phyloP scores from a whole-genome alignment of 2,888 invertebrate species.

The Polyploca ridens region DNA sequence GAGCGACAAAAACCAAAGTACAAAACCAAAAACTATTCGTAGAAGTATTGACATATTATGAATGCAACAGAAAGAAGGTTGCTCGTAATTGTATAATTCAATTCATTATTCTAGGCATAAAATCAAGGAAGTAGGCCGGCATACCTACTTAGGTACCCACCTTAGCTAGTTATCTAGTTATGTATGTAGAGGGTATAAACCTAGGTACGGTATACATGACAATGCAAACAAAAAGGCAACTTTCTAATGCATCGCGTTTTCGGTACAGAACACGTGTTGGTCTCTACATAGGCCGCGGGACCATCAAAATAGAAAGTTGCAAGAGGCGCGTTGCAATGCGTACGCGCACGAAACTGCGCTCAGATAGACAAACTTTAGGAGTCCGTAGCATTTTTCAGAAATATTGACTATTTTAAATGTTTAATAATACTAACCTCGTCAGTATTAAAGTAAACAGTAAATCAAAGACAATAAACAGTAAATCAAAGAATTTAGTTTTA shows the following conservation, averaged over 20 bases:
- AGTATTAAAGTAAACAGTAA: too few relatives aligned
- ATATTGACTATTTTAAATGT: too few relatives aligned
- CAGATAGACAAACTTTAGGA: constrained; percentile 23
- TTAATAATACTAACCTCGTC: too few relatives aligned
- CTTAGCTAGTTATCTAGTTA: not conserved
- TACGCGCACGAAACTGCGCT: constrained; percentile 44
- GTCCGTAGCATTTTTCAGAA: not conserved
- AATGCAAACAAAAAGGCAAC: constrained; percentile 57
- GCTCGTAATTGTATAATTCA: not conserved
- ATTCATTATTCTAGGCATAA: not conserved
- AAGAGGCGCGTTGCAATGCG: constrained; percentile 65
- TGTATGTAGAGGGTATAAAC: not conserved
- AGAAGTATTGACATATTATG: too few relatives aligned
- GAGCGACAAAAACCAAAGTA: too few relatives aligned
- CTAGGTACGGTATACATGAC: constrained; percentile 24
- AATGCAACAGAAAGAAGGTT: not conserved
- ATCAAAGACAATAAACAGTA: too few relatives aligned
- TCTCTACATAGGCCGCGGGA: constrained; percentile 34
- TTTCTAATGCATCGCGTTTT: constrained; percentile 71
- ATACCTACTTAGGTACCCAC: not conserved
- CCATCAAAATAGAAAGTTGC: constrained; percentile 78
- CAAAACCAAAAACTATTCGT: too few relatives aligned
- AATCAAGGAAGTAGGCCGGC: not conserved
- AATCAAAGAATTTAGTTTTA: too few relatives aligned
- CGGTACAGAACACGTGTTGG: constrained; percentile 43